Percentiles rank a stretch among this genome's conserved stretches.
Evolutionary conservation across 2,797 vertebrate species (phyloP).

Genomic region (Sebastes jordani): DNA sequence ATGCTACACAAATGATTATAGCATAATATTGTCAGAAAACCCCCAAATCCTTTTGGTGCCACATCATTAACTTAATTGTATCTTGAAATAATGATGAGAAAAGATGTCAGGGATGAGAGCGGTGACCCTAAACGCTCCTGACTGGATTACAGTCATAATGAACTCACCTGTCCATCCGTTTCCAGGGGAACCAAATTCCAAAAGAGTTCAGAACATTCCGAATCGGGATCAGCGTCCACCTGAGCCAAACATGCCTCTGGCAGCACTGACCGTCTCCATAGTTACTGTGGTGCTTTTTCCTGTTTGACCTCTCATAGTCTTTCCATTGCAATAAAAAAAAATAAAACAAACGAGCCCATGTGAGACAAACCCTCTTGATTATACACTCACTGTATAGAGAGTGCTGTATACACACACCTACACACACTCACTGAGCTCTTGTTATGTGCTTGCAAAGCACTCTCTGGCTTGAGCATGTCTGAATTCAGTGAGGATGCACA

Average conservation of each 20-base stretch:
- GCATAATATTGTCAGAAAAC: not conserved
- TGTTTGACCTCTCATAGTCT: constrained; percentile 20
- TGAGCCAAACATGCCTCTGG: constrained; percentile 42
- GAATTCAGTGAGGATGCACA: not conserved
- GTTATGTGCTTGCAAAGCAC: constrained; percentile 22
- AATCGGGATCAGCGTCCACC: constrained; percentile 60
- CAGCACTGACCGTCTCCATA: constrained; percentile 19
- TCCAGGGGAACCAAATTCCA: constrained; percentile 45
- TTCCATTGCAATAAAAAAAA: not conserved
- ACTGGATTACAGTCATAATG: not conserved
- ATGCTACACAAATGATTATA: not conserved
- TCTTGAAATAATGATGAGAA: constrained; percentile 4
- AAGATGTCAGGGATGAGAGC: not conserved
- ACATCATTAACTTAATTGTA: not conserved
- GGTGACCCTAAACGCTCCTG: not conserved
- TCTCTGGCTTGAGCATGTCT: constrained; percentile 22
- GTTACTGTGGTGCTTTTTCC: constrained; percentile 6
- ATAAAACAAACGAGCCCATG: not conserved
- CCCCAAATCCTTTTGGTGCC: not conserved
- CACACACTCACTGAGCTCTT: constrained; percentile 13
- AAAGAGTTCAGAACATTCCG: constrained; percentile 44
- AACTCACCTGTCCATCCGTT: constrained; percentile 68
- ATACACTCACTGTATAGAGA: constrained; percentile 33
- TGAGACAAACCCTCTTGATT: constrained; percentile 28
- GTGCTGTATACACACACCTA: constrained; percentile 38